phyloP scores from a whole-genome alignment of 2,797 vertebrate species.

The Spinibarbus caldwelli region DNA sequence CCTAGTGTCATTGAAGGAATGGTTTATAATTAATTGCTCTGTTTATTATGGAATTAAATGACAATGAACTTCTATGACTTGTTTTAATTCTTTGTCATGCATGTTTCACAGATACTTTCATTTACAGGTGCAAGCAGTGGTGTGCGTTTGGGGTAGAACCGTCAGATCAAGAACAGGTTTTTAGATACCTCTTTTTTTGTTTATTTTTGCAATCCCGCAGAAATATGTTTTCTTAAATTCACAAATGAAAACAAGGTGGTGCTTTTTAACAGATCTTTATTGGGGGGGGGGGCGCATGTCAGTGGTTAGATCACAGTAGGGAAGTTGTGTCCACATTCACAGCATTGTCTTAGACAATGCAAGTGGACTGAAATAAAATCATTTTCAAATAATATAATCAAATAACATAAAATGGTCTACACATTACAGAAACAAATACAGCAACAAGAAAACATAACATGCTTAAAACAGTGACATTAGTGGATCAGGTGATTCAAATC shows the following conservation, averaged over 20 bases:
- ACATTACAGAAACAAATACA: background rate
- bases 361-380: background rate
- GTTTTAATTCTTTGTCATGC: background rate
- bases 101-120: background rate
- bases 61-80: conserved; percentile 73
- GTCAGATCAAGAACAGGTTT: background rate
- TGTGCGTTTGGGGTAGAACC: background rate
- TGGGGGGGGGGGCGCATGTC: background rate
- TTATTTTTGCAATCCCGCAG: background rate
- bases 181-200: background rate
- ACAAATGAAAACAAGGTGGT: background rate
- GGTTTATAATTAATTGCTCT: conserved; percentile 98
- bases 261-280: conserved; percentile 25
- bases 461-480: background rate
- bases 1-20: conserved; percentile 97
- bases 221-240: background rate
- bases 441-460: background rate
- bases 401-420: background rate
- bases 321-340: background rate
- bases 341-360: background rate
- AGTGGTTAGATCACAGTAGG: background rate
- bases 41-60: conserved; percentile 99
- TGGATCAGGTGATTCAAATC: background rate
- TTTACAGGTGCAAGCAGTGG: background rate
- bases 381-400: background rate